Evolutionary conservation across 2,113 vertebrate species (phyloP), one percentile per base, ranked within the genome.

Genomic region (Falco punctatus): DNA sequence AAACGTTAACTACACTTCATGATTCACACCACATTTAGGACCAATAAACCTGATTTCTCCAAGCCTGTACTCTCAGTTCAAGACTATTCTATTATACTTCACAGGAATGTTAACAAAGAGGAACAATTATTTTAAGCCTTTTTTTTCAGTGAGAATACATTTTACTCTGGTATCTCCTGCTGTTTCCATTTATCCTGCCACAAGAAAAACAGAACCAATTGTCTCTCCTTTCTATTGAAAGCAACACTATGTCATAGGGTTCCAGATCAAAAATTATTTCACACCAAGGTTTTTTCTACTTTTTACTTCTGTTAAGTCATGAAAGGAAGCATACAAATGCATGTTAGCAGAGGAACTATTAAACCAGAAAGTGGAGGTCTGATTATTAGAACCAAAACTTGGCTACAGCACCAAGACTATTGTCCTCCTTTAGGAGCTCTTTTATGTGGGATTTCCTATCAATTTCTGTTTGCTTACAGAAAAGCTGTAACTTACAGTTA

Each of bases 241-340:
- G 19, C 27, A 3, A 79, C 0, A 0, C 30, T 89, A 58, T 28
- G 16, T 55, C 38, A 51, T 2, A 22, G 33, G 5, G 8, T 48
- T 89, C 38, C 48, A 84, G 11, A 84, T 20, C 11, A 84, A 86
- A n/a, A 73, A 11, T 3, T 4, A 70, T 27, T 84, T 81, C 22
- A 59, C 33, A 46, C 33, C 48, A 51, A 69, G 13, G 15, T 15
- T 46, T 85, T 40, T 71, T 58, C 44, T 40, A 48, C 20, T 75
- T 87, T 62, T 15, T 15, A 48, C 5, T 26, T 48, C n/a, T 12
- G n/a, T 32, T 66, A 79, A 79, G 52, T 20, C n/a, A 24, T 15
- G 30, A 23, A 86, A 86, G 18, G 55, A 78, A 90, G 6, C 62
- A 74, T 14, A 58, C 12, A 62, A 89, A 89, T 13, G 62, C 24